phyloP scores from a whole-genome alignment of 2,888 invertebrate species.

The Mycogona germanica region DNA sequence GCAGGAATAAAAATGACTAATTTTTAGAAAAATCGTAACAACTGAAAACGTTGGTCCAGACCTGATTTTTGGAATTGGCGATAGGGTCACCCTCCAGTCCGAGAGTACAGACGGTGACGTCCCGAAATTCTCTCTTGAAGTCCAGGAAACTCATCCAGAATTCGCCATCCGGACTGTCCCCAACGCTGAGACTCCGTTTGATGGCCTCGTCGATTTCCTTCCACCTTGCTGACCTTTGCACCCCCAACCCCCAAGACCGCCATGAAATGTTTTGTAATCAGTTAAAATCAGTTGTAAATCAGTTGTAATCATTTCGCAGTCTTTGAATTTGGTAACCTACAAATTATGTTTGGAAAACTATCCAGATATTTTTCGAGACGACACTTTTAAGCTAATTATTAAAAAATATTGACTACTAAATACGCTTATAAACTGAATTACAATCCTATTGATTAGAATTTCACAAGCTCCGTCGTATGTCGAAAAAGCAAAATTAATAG shows the following conservation, averaged over 20 bases:
- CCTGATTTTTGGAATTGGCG: slow-evolving; percentile 1
- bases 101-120: slow-evolving; percentile 37
- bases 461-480: no score
- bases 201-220: slow-evolving; percentile 32
- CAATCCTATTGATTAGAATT: no score
- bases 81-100: slow-evolving; percentile 31
- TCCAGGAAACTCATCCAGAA: slow-evolving; percentile 40
- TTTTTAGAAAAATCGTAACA: no score
- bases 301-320: slow-evolving; percentile 20
- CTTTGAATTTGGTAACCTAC: no score
- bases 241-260: neutral
- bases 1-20: no score
- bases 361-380: no score
- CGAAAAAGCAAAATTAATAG: no score
- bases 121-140: slow-evolving; percentile 37
- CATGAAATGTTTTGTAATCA: neutral
- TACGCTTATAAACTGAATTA: no score
- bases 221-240: slow-evolving; percentile 35
- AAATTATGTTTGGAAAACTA: no score
- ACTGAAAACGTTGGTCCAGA: neutral
- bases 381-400: no score
- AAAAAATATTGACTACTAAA: no score
- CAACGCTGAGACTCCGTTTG: slow-evolving; percentile 30
- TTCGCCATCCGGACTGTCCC: slow-evolving; percentile 35
- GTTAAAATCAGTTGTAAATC: slow-evolving; percentile 1